Evolutionary conservation across 2,888 invertebrate genomes (phyloP).

Genomic region (Cheilosia urbana): DNA sequence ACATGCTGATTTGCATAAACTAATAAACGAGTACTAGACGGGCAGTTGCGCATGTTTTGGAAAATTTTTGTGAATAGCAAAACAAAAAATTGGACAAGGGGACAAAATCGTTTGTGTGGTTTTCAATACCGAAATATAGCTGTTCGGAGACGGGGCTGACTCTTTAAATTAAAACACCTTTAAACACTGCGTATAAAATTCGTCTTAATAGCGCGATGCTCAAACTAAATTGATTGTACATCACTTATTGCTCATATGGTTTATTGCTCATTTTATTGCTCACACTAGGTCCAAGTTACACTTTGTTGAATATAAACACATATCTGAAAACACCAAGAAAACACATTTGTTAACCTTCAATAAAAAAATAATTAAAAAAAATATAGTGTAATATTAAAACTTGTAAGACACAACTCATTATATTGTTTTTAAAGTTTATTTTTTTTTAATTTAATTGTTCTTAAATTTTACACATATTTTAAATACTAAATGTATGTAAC

Average conservation of each 20-base stretch:
- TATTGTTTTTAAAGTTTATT: conserved; percentile 9
- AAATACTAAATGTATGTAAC: conserved; percentile 42
- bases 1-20: too few species aligned
- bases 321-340: neutral
- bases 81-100: neutral
- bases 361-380: neutral
- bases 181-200: conserved; percentile 11
- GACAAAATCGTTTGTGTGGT: neutral
- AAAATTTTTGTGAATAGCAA: too few species aligned
- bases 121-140: too few species aligned
- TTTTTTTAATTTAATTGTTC: conserved; percentile 23
- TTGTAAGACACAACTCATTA: conserved; percentile 52
- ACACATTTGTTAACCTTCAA: neutral
- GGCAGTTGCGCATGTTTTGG: too few species aligned
- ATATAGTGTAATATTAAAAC: neutral
- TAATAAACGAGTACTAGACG: too few species aligned
- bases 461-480: conserved; percentile 46
- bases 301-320: conserved; percentile 16
- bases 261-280: conserved; percentile 49
- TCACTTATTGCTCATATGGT: conserved; percentile 38
- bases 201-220: conserved; percentile 9
- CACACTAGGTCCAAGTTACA: conserved; percentile 41
- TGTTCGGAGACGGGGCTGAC: too few species aligned
- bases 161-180: neutral
- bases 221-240: conserved; percentile 33